Conservation (phyloP, 2,797 vertebrate genomes). For the Tapirus indicus region DNA sequence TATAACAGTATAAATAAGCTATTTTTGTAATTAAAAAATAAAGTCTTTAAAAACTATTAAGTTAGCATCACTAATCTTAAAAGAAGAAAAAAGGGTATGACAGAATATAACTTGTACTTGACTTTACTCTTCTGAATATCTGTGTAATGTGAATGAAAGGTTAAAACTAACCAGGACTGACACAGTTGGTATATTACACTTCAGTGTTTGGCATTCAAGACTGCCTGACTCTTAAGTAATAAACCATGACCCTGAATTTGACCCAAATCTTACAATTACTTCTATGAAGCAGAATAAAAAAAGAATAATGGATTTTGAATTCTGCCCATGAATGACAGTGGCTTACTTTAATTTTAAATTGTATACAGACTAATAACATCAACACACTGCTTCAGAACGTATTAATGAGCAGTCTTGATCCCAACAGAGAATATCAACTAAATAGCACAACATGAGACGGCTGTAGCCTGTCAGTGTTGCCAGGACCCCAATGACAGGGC, state of each 20-base stretch:
- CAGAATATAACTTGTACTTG: neutral
- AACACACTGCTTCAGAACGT: neutral
- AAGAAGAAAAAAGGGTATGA: neutral
- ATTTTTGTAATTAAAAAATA: neutral
- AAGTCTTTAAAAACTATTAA: neutral
- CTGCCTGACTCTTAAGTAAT: neutral
- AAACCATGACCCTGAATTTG: neutral
- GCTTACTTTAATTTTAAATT: neutral
- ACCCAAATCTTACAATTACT: neutral
- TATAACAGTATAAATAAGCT: neutral
- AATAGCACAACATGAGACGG: neutral
- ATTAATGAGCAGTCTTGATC: neutral
- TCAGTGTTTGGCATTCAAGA: neutral
- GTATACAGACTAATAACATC: neutral
- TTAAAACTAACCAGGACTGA: neutral
- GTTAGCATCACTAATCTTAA: neutral
- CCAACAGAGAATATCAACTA: neutral
- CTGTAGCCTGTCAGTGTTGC: slow-evolving; percentile 60
- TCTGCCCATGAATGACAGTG: neutral
- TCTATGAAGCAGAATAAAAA: neutral
- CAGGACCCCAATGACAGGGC: slow-evolving; percentile 67
- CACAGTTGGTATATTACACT: no score
- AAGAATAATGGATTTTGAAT: slow-evolving; percentile 24
- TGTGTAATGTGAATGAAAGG: neutral
- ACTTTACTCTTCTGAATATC: neutral